phyloP scores from a whole-genome alignment of 1,140 invertebrate genomes.

The Drosophila punjabiensis region DNA sequence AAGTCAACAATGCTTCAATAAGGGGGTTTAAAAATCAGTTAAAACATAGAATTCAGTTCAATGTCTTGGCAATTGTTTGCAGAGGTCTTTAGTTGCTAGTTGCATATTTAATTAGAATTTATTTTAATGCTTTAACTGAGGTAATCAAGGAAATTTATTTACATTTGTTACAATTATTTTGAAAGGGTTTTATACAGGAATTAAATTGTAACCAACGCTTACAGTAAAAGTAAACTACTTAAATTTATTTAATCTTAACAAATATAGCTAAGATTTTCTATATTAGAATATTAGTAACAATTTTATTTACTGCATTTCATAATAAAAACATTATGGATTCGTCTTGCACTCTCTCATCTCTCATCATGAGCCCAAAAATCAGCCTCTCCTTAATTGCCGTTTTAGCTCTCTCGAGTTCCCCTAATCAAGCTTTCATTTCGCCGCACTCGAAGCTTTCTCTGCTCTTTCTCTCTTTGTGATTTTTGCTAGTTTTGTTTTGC shows the following conservation, averaged over 20 bases:
- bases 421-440: slow-evolving; percentile 57
- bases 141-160: slow-evolving; percentile 6
- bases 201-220: no score
- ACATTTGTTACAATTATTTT: background rate
- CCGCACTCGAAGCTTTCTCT: slow-evolving; percentile 38
- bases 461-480: slow-evolving; percentile 30
- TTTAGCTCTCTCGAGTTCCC: background rate
- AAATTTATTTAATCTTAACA: background rate
- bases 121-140: background rate
- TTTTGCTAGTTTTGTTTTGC: slow-evolving; percentile 70
- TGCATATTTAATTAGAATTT: slow-evolving; percentile 36
- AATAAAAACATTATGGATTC: background rate
- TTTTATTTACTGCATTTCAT: background rate
- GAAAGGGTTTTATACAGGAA: background rate
- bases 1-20: slow-evolving; percentile 11
- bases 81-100: background rate
- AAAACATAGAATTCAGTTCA: background rate
- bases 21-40: slow-evolving; percentile 19
- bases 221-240: no score
- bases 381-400: slow-evolving; percentile 21
- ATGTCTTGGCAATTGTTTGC: slow-evolving; percentile 1
- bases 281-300: no score
- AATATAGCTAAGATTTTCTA: background rate
- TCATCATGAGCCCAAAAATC: slow-evolving; percentile 34
- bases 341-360: slow-evolving; percentile 25